Evolutionary conservation across 2,888 invertebrate genomes (phyloP), one percentile per base, ranked within the genome.

Genomic region (Chalcosyrphus nemorum): DNA sequence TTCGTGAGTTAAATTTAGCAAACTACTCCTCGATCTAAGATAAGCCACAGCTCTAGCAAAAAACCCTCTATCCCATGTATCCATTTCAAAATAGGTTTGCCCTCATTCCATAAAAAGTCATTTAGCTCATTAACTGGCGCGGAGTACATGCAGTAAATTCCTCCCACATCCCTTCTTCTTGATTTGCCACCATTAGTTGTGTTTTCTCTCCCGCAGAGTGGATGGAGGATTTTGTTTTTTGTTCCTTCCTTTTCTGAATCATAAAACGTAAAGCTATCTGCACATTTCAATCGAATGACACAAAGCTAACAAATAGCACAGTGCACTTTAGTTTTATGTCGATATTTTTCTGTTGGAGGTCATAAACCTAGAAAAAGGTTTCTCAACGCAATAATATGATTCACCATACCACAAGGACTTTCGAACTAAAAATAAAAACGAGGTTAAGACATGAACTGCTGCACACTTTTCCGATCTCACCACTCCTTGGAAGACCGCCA

Each of bases 311-410:
- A 75, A 70, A 84, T 70, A 75, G 77, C 74, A 70, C 65, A 75
- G 70, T 80, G 84, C 84, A 84, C 84, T 84, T 80, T 74, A 84
- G 80, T 75, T 84, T 84, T 70, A 84, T 75, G 84, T 74, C 70
- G 74, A 80, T 68, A 70, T 63, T 70, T 57, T 68, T 43, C 52
- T 68, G 35, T 80, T 52, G 19, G 56, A 56, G 45, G 70, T 59
- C 59, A 80, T 75, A 84, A 84, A 84, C 78, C 84, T 59, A 68
- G 24, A 75, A 84, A 70, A 84, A 70, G 68, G 72, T 78, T 78
- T 59, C 50, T 27, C 19, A n/a, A 5, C 9, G 13, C 15, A 32
- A 68, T 27, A 52, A 50, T 57, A 52, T 66, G 29, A 57, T 66
- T 47, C 50, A 57, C 57, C 32, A 76, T 56, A 54, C 57, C 24